Conservation (phyloP, 2,888 invertebrate genomes). For the Orchesellides sinensis region DNA sequence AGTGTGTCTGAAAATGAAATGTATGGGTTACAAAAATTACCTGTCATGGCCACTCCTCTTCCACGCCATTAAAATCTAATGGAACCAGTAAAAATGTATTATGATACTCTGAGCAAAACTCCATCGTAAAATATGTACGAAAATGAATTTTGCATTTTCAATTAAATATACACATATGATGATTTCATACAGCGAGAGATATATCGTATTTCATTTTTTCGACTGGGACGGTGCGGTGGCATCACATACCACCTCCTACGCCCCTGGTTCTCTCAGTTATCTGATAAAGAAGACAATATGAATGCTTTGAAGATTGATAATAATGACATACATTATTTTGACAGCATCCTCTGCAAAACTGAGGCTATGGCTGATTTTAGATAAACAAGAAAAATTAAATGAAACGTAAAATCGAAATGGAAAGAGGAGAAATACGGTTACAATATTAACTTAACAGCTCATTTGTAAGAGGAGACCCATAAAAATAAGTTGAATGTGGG, state of each 20-base stretch:
- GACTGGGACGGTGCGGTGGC: background rate
- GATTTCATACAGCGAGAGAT: background rate
- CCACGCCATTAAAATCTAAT: constrained; percentile 41
- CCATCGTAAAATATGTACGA: constrained; percentile 19
- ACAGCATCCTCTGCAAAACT: background rate
- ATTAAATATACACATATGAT: constrained; percentile 12
- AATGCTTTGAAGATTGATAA: background rate
- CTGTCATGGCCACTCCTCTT: constrained; percentile 49
- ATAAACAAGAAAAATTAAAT: background rate
- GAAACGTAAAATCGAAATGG: background rate
- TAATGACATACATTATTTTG: background rate
- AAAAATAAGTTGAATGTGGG: too few species aligned
- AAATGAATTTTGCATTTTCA: constrained; percentile 42
- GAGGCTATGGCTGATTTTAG: background rate
- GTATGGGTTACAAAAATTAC: constrained; percentile 32
- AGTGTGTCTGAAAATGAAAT: background rate
- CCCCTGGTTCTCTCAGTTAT: background rate
- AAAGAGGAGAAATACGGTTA: too few species aligned
- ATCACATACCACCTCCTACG: constrained; percentile 9
- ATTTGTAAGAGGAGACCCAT: too few species aligned
- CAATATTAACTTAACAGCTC: too few species aligned
- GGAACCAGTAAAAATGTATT: background rate
- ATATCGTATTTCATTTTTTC: constrained; percentile 12
- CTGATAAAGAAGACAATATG: background rate
- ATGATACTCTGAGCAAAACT: constrained; percentile 18